Conservation (phyloP, 2,888 invertebrate species). For the Scaptomyza caliginosa region DNA sequence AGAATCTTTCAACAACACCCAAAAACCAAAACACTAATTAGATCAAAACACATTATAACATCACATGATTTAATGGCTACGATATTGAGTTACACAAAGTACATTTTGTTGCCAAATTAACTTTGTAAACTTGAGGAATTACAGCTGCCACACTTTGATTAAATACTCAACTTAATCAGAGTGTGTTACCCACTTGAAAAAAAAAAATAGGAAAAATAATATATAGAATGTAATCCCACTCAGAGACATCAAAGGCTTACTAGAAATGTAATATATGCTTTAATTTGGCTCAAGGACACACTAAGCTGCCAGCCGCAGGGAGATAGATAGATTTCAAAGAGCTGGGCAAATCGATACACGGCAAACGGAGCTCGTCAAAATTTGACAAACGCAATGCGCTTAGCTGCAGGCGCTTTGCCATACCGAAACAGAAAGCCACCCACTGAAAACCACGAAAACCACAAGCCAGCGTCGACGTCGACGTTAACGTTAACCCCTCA, state of each 20-base stretch:
- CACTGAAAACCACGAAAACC: slow-evolving; percentile 35
- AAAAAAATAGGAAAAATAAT: neutral
- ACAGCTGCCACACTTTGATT: slow-evolving; percentile 20
- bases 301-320: slow-evolving; percentile 27
- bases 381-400: slow-evolving; percentile 74
- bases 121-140: slow-evolving; percentile 13
- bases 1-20: neutral
- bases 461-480: neutral
- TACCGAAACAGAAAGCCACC: neutral
- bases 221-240: neutral
- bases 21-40: neutral
- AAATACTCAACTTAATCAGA: slow-evolving; percentile 60
- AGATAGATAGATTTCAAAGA: slow-evolving; percentile 61
- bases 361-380: slow-evolving; percentile 37
- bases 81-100: neutral
- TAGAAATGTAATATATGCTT: slow-evolving; percentile 68
- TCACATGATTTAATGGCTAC: neutral
- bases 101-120: neutral
- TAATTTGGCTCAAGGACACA: slow-evolving; percentile 57
- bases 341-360: slow-evolving; percentile 54
- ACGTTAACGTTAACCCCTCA: neutral
- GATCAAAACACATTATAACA: slow-evolving; percentile 24
- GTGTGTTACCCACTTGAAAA: neutral
- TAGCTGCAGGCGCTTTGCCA: slow-evolving; percentile 65
- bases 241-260: slow-evolving; percentile 71